These are phyloP conservation scores for Palloptera scutellata DNA, from an alignment of 2,888 invertebrate species.

Conservation along the genomic window DNA sequence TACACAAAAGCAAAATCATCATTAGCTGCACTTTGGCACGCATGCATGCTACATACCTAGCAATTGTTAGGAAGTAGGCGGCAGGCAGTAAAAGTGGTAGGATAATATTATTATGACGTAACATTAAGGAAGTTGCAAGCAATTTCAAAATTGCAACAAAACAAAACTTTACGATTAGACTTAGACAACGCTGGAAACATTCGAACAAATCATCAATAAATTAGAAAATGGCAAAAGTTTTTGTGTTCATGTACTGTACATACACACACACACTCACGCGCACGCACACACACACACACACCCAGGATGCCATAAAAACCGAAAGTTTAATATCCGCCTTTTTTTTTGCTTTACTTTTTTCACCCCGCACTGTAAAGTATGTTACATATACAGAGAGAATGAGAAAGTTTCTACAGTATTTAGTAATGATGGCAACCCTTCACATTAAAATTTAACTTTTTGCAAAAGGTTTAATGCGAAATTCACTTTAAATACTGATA, in stretches of 20 bases:
- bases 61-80: neutral
- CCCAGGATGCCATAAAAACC: conserved; percentile 42
- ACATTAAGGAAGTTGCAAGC: conserved; percentile 18
- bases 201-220: conserved; percentile 31
- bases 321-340: conserved; percentile 44
- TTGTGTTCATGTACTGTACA: neutral
- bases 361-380: too few relatives aligned
- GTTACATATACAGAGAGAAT: neutral
- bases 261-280: neutral
- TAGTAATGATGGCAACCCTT: too few relatives aligned
- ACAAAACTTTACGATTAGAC: conserved; percentile 8
- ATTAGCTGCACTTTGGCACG: conserved; percentile 28
- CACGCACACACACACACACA: neutral
- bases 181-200: conserved; percentile 13
- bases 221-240: conserved; percentile 10
- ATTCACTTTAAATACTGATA: too few relatives aligned
- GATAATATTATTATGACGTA: neutral
- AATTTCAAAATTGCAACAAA: conserved; percentile 16
- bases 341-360: conserved; percentile 8
- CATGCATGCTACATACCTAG: conserved; percentile 6
- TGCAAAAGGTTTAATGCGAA: too few relatives aligned
- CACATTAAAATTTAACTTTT: too few relatives aligned
- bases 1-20: conserved; percentile 26
- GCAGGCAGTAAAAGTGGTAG: neutral
- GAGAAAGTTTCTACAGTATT: too few relatives aligned